Base-by-base conservation (phyloP, 2,888 invertebrate genomes). In the Drosophila mercatorum region DNA sequence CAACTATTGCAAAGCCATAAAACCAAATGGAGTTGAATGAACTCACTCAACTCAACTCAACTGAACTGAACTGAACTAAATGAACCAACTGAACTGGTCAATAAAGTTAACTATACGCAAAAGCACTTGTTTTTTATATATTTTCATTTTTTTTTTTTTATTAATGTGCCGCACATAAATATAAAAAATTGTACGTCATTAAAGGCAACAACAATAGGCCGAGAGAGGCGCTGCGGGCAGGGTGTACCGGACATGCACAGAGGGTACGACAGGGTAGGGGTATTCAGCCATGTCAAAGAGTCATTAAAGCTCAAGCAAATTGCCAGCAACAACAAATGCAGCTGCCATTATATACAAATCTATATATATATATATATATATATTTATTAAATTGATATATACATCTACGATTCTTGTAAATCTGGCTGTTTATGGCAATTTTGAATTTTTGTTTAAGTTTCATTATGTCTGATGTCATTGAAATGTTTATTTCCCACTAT, bases 131-230 rank as follows among this genome's bases (percentile, higher is more conserved):
- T 57, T 14, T 53, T 36, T 28, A 7, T 52, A 36, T 52, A 12
- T 52, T 52, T 11, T 0, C 36, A 22, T 52, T 17, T 53, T 14
- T 14, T 17, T 12, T 28, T 51, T 60, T 52, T 76, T 79, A 63
- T 88, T 68, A 68, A 83, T 83, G 69, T 76, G 61, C 59, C 26
- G 43, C 52, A 66, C 71, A 75, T 72, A 84, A 84, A 79, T 68
- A 62, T 71, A 61, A 68, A 70, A 84, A 71, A 59, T 59, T 46
- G 62, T 72, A 67, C 61, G 47, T 41, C 62, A 75, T 63, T 66
- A 65, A 75, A 75, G 53, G 31, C 61, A 60, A 43, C 56, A 47
- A 41, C 26, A 53, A 31, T n/a, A 10, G 40, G 14, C 26, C 26
- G 12, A 26, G 26, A 38, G 34, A 12, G 22, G 7, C 47, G 41